A percentile compares a stretch with the other conserved stretches of the same genome.
phyloP scores from a whole-genome alignment of 2,888 invertebrate species.

The Fabriciana adippe region DNA sequence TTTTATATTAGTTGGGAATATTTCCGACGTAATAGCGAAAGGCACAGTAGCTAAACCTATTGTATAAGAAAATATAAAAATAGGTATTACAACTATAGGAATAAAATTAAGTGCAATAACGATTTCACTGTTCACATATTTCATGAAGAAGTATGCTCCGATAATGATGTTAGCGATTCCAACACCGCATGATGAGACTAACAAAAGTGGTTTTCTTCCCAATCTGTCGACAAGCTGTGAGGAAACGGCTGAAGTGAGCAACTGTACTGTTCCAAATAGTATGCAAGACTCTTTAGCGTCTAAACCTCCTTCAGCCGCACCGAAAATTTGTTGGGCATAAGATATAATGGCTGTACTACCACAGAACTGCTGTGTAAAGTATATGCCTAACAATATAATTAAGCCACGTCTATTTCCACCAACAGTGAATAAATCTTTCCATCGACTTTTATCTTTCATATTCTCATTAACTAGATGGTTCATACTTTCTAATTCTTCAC shows the following conservation, averaged over 20 bases:
- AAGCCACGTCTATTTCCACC: slow-evolving; percentile 81
- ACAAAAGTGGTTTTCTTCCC: slow-evolving; percentile 83
- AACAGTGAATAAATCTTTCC: slow-evolving; percentile 73
- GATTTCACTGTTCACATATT: slow-evolving; percentile 70
- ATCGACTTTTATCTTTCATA: slow-evolving; percentile 74
- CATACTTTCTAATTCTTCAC: slow-evolving; percentile 81
- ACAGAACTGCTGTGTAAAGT: slow-evolving; percentile 84
- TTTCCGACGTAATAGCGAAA: slow-evolving; percentile 84
- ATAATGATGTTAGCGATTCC: slow-evolving; percentile 78
- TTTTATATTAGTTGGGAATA: slow-evolving; percentile 84
- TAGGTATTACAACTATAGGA: slow-evolving; percentile 82
- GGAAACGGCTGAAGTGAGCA: slow-evolving; percentile 80
- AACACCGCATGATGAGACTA: slow-evolving; percentile 82
- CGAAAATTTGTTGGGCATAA: slow-evolving; percentile 84
- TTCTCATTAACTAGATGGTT: slow-evolving; percentile 76
- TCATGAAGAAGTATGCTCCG: slow-evolving; percentile 81
- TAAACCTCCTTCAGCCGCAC: slow-evolving; percentile 70
- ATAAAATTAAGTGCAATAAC: slow-evolving; percentile 77
- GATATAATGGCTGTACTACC: slow-evolving; percentile 83
- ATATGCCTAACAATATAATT: slow-evolving; percentile 82
- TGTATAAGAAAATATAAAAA: slow-evolving; percentile 84
- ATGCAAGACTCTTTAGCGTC: slow-evolving; percentile 78
- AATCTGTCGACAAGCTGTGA: slow-evolving; percentile 83
- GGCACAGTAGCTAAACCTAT: slow-evolving; percentile 85
- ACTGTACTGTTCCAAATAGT: slow-evolving; percentile 77